Evolutionary conservation across 2,888 invertebrate species (phyloP).

Genomic region (Quadriops clusia): DNA sequence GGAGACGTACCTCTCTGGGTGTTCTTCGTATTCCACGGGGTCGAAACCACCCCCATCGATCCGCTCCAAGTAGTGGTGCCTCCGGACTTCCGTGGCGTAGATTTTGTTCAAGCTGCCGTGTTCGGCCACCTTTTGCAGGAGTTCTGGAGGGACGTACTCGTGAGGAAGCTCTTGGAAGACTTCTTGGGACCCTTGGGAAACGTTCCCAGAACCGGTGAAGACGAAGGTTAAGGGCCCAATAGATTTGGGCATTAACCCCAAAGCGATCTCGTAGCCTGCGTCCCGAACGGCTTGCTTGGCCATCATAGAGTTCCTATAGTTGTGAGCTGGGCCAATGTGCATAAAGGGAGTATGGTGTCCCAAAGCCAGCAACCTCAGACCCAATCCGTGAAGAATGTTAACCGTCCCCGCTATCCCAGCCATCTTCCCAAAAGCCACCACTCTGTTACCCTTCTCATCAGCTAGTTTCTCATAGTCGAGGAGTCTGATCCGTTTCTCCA

Average conservation of each 20-base stretch:
- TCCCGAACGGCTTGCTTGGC: slow-evolving; percentile 94
- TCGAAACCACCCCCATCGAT: slow-evolving; percentile 90
- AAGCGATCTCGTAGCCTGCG: slow-evolving; percentile 96
- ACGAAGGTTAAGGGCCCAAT: slow-evolving; percentile 95
- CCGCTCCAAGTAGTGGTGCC: slow-evolving; percentile 86
- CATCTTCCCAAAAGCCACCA: slow-evolving; percentile 98
- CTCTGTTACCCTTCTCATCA: slow-evolving; percentile 66
- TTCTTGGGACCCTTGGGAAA: slow-evolving; percentile 82
- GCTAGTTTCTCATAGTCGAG: slow-evolving; percentile 96
- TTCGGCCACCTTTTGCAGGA: slow-evolving; percentile 88
- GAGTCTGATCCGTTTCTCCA: slow-evolving; percentile 92
- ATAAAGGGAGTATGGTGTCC: slow-evolving; percentile 99
- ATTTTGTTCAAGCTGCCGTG: slow-evolving; percentile 94
- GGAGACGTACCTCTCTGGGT: slow-evolving; percentile 89
- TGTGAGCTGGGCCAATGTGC: slow-evolving; percentile 98
- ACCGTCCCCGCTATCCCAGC: slow-evolving; percentile 98
- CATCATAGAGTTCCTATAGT: slow-evolving; percentile 96
- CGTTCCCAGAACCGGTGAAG: slow-evolving; percentile 96
- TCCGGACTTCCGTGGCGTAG: slow-evolving; percentile 48
- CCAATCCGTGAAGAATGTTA: slow-evolving; percentile 95
- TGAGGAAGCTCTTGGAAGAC: slow-evolving; percentile 94
- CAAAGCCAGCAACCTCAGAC: slow-evolving; percentile 80
- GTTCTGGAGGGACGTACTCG: slow-evolving; percentile 93
- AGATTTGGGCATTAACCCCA: slow-evolving; percentile 92
- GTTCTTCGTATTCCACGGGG: slow-evolving; percentile 73